Conservation (phyloP, 2,888 invertebrate genomes). For the Monopis laevigella region DNA sequence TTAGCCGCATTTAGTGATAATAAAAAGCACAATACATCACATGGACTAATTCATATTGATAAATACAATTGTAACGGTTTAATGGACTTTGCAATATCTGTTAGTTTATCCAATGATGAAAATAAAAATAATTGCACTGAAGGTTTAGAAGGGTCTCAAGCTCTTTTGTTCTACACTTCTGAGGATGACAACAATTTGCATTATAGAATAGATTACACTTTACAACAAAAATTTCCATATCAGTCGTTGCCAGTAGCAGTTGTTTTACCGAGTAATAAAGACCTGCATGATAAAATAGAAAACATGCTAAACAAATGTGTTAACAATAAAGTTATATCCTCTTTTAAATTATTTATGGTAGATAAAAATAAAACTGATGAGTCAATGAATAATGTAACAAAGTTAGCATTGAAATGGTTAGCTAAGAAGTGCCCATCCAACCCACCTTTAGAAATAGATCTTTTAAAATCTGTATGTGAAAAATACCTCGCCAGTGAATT, state of each 20-base stretch:
- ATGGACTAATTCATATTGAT: slow-evolving; percentile 41
- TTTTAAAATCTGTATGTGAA: slow-evolving; percentile 62
- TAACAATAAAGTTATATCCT: slow-evolving; percentile 36
- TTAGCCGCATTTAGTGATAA: slow-evolving; percentile 51
- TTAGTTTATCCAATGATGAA: slow-evolving; percentile 37
- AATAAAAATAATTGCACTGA: slow-evolving; percentile 28
- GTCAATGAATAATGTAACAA: slow-evolving; percentile 36
- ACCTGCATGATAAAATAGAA: slow-evolving; percentile 29
- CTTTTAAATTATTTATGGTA: slow-evolving; percentile 40
- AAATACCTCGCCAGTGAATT: slow-evolving; percentile 69
- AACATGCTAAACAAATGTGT: slow-evolving; percentile 29
- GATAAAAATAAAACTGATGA: slow-evolving; percentile 33
- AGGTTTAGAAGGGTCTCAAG: slow-evolving; percentile 52
- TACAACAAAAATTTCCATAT: slow-evolving; percentile 45
- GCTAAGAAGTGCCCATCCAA: slow-evolving; percentile 55
- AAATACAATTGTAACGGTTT: slow-evolving; percentile 57
- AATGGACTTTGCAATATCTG: slow-evolving; percentile 56
- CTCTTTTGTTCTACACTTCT: slow-evolving; percentile 42
- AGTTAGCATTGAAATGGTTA: slow-evolving; percentile 54
- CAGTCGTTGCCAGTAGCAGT: slow-evolving; percentile 50
- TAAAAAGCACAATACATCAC: slow-evolving; percentile 35
- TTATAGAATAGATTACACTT: slow-evolving; percentile 32
- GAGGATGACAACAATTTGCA: slow-evolving; percentile 32
- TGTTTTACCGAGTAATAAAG: slow-evolving; percentile 33
- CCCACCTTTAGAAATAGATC: slow-evolving; percentile 67